Evolutionary conservation across 2,797 vertebrate genomes (phyloP), one percentile per base, ranked within the genome.

Genomic region (Hippocampus kuda): DNA sequence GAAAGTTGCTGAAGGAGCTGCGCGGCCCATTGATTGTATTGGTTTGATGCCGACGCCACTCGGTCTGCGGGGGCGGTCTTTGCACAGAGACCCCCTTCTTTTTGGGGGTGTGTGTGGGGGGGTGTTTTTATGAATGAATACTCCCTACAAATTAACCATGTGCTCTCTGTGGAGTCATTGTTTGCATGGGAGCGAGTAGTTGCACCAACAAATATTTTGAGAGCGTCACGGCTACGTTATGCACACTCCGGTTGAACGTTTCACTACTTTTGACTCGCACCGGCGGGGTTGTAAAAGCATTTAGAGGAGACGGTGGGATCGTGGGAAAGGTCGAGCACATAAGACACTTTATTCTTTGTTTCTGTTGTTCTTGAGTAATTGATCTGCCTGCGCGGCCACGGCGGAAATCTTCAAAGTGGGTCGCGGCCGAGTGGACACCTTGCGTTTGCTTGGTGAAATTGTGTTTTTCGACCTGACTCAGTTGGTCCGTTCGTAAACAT

Each of bases 251-350:
- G 61, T 38, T 41, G 34, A 41, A 16, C 61, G 7, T n/a, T 34
- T 61, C 27, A 38, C 61, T 15, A 44, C 63, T 27, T 49, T 65
- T 10, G 34, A 16, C 42, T 18, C 7, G 63, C 42, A 7, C 41
- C 56, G 68, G 73, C 59, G 59, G 5, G 41, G 48, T 30, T 49
- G 74, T 5, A 76, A 82, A 68, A 75, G 77, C 74, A 65, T 65
- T 71, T 74, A 75, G 79, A 75, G 86, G 77, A 75, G 82, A 69
- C 87, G 78, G 78, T 82, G 86, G 73, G 88, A 91, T 90, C 90
- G 91, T 93, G 93, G 93, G 93, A 94, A 94, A 91, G 90, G 80
- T 87, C 86, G 88, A 87, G 82, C 88, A 88, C 90, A 88, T 89
- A 89, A 88, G 86, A 89, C 89, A 88, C 84, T 86, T 74, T 86